Evolutionary conservation across 2,888 invertebrate species (phyloP).

Genomic region (Psylliodes chrysocephalus): DNA sequence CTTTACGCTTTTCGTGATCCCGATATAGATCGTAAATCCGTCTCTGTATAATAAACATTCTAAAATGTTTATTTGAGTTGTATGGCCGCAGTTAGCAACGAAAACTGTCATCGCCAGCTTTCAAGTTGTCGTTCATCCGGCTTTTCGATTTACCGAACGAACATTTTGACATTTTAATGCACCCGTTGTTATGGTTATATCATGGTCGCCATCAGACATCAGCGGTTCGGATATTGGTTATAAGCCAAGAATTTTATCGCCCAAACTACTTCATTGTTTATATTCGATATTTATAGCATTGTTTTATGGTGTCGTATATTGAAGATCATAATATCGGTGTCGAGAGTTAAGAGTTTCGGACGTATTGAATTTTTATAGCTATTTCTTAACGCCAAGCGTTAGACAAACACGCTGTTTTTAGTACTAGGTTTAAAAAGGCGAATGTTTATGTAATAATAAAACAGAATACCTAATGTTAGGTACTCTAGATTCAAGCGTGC

Average conservation of each 20-base stretch:
- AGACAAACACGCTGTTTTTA: too few species aligned
- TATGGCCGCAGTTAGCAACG: background rate
- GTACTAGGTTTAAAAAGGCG: too few species aligned
- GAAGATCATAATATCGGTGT: background rate
- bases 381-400: too few species aligned
- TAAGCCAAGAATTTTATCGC: slow-evolving; percentile 3
- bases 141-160: background rate
- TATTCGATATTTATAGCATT: background rate
- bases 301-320: background rate
- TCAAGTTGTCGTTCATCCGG: slow-evolving; percentile 3
- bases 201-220: slow-evolving; percentile 1
- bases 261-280: slow-evolving; percentile 2
- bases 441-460: too few species aligned
- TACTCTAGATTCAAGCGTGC: too few species aligned
- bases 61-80: background rate
- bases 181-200: slow-evolving; percentile 5
- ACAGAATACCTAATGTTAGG: too few species aligned
- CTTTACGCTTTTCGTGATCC: too few species aligned
- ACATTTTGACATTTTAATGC: slow-evolving; percentile 1
- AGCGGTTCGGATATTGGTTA: slow-evolving; percentile 1
- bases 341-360: too few species aligned
- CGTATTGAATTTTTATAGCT: too few species aligned
- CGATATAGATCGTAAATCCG: background rate
- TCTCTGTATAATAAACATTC: background rate
- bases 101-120: slow-evolving; percentile 3